Base-by-base conservation (phyloP, 2,888 invertebrate species). In the Hirtodrosophila duncani region DNA sequence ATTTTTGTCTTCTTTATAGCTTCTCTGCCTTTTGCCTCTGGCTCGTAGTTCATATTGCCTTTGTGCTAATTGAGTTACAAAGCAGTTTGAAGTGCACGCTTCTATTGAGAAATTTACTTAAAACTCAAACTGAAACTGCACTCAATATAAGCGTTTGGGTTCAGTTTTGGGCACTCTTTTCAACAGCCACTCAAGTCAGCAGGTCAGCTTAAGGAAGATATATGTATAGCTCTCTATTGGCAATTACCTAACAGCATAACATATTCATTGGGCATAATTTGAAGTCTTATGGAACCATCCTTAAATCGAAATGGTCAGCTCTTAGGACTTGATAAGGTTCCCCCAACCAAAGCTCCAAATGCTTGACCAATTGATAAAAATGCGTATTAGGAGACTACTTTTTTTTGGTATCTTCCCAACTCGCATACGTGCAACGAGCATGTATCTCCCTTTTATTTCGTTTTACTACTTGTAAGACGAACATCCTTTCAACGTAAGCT, bases 401-500 rank as follows among this genome's bases (percentile, higher is more conserved):
- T 57, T 58, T 46, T 79, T 75, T 71, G 67, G 56, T 75, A 61
- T 71, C 51, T 53, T n/a, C 21, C 38, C 36, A 20, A 44, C 38
- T 49, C 30, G 46, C 42, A 36, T n/a, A n/a, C n/a, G n/a, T n/a
- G n/a, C n/a, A n/a, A n/a, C n/a, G 56, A 39, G 60, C 56, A 36
- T 29, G 34, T 13, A 49, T 36, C 50, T 51, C 39, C 50, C 41
- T 59, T 36, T 29, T 24, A 17, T 29, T 0, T 14, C 14, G 29
- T 29, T 8, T 14, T 17, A 9, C 30, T 31, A 38, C 21, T 42
- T 37, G 36, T 37, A 18, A 50, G 31, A 30, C 27, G 27, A 14
- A 48, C 80, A 77, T 79, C 75, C 77, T 72, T 77, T 67, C 64
- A 66, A 77, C 70, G 58, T 85, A 85, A 85, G 86, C 85, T 72